Percentiles rank a stretch among this genome's conserved stretches.
phyloP scores from a whole-genome alignment of 2,888 invertebrate species.

The Kuschelorhynchus macadamiae region DNA sequence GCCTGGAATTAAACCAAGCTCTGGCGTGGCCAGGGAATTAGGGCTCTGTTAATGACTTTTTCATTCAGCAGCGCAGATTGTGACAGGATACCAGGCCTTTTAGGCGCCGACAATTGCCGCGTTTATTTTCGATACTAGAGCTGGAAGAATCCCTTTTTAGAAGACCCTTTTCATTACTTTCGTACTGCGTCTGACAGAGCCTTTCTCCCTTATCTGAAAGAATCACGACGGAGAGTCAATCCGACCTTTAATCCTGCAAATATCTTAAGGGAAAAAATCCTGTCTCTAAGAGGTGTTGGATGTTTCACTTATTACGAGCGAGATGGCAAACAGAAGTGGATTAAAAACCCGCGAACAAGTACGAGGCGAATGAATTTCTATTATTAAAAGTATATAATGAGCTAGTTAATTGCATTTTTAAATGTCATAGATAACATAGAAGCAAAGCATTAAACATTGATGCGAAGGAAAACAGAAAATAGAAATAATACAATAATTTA shows the following conservation, averaged over 20 bases:
- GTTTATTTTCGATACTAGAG: conserved; percentile 48
- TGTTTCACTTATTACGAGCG: conserved; percentile 18
- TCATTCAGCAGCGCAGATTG: conserved; percentile 64
- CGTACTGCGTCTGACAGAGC: conserved; percentile 47
- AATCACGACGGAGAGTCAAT: conserved; percentile 46
- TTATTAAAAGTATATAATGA: neutral
- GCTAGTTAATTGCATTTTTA: no score
- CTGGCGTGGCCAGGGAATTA: conserved; percentile 45
- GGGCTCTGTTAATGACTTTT: conserved; percentile 64
- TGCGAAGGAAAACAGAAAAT: no score
- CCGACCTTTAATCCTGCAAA: conserved; percentile 47
- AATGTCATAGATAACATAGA: no score
- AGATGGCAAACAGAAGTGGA: neutral
- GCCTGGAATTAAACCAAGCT: neutral
- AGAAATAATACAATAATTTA: no score
- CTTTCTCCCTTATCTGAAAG: conserved; percentile 43
- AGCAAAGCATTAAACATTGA: no score
- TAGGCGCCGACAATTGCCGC: conserved; percentile 49
- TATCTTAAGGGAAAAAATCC: conserved; percentile 36
- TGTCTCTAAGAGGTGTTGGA: neutral
- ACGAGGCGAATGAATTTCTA: neutral
- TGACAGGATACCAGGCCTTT: conserved; percentile 58
- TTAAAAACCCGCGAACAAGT: neutral
- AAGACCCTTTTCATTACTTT: conserved; percentile 49
- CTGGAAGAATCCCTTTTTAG: conserved; percentile 39